Conservation (phyloP, 2,113 vertebrate species). For the Grallaria varia region DNA sequence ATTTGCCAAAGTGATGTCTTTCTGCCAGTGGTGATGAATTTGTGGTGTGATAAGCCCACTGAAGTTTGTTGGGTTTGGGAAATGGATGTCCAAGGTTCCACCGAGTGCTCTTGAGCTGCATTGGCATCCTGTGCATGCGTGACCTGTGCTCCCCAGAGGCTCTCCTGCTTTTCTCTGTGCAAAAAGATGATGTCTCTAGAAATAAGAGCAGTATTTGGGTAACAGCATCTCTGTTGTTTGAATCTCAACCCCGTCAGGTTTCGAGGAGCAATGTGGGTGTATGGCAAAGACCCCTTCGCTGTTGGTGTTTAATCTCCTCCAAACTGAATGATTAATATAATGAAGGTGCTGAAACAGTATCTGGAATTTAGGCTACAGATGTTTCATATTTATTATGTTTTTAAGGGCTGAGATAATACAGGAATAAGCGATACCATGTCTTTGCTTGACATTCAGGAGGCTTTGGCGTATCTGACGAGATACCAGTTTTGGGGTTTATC, state of each 20-base stretch:
- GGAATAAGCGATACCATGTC: constrained; percentile 35
- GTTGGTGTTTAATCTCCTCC: neutral
- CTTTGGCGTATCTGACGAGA: constrained; percentile 23
- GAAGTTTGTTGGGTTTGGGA: constrained; percentile 52
- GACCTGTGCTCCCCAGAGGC: constrained; percentile 65
- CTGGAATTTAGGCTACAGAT: constrained; percentile 46
- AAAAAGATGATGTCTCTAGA: constrained; percentile 50
- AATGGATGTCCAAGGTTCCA: constrained; percentile 61
- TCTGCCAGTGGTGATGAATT: constrained; percentile 56
- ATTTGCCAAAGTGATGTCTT: constrained; percentile 6
- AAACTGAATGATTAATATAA: constrained; percentile 2
- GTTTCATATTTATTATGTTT: constrained; percentile 38
- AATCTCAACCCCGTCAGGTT: neutral
- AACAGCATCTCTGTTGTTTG: neutral
- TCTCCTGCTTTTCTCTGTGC: constrained; percentile 54
- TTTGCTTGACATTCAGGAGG: constrained; percentile 52
- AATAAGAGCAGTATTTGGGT: neutral
- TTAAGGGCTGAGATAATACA: constrained; percentile 49
- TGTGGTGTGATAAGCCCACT: constrained; percentile 48
- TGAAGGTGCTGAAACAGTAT: neutral
- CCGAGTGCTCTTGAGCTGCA: constrained; percentile 68
- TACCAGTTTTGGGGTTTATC: constrained; percentile 33
- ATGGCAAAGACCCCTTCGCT: neutral
- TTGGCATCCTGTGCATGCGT: constrained; percentile 62
- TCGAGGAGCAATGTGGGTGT: neutral